Conservation (phyloP, 2,113 vertebrate species). For the Phalacrocorax carbo region DNA sequence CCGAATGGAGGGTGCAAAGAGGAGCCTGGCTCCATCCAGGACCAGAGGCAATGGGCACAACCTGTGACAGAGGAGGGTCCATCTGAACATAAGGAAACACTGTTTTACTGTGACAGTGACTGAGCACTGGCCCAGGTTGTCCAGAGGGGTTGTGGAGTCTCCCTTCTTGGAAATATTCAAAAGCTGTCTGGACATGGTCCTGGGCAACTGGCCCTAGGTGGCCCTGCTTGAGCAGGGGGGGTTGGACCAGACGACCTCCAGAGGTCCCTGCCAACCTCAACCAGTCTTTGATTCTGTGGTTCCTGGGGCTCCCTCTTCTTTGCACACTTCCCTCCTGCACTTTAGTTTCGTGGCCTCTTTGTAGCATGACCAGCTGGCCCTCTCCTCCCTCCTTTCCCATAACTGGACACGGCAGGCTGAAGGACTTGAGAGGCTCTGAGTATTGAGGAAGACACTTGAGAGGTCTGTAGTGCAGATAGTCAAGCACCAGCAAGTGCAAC, state of each 20-base stretch:
- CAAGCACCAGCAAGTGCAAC: neutral
- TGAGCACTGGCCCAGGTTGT: neutral
- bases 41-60: neutral
- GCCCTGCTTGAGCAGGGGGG: neutral
- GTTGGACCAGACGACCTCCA: neutral
- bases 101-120: neutral
- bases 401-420: neutral
- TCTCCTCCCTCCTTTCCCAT: neutral
- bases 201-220: neutral
- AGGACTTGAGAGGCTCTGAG: neutral
- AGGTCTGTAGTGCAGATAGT: neutral
- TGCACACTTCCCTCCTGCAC: neutral
- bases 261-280: neutral
- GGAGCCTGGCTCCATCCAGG: neutral
- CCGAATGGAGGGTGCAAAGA: neutral
- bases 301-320: neutral
- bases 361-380: neutral
- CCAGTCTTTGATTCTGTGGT: neutral
- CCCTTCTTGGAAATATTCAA: neutral
- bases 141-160: neutral
- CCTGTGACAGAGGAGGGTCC: neutral
- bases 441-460: neutral
- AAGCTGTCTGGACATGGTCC: neutral
- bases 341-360: neutral
- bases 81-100: neutral